Evolutionary conservation across 2,888 invertebrate genomes (phyloP).

Genomic region (Rhingia rostrata): DNA sequence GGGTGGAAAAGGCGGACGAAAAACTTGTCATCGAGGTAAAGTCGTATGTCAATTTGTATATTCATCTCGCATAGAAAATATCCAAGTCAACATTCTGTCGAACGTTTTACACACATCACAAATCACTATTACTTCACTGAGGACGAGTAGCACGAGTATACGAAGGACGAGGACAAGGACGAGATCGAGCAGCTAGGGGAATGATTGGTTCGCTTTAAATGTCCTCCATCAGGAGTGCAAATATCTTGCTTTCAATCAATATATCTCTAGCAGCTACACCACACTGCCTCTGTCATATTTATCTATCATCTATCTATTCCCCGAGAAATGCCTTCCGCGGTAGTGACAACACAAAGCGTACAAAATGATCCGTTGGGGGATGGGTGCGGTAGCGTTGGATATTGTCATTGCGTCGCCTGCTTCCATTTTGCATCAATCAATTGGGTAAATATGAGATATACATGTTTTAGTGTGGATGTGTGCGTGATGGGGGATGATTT

Average conservation of each 20-base stretch:
- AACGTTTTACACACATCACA: conserved; percentile 48
- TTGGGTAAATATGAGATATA: conserved; percentile 55
- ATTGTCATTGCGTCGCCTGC: conserved; percentile 58
- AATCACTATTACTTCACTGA: conserved; percentile 52
- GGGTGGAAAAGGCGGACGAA: not conserved
- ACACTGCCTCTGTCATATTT: conserved; percentile 65
- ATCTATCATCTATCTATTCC: conserved; percentile 66
- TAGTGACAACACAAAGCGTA: conserved; percentile 21
- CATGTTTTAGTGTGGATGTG: not conserved
- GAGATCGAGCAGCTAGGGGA: conserved; percentile 5
- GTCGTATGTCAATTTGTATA: conserved; percentile 67
- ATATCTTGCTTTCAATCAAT: conserved; percentile 72
- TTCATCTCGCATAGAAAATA: conserved; percentile 61
- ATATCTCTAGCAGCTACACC: conserved; percentile 51
- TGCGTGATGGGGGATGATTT: conserved; percentile 36
- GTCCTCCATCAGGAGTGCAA: conserved; percentile 70
- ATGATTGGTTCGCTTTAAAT: conserved; percentile 68
- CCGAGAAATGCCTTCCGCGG: conserved; percentile 11
- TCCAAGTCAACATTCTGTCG: conserved; percentile 56
- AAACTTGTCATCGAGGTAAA: conserved; percentile 58
- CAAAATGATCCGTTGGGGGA: conserved; percentile 22
- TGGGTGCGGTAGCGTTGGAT: conserved; percentile 3
- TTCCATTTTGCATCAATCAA: conserved; percentile 70
- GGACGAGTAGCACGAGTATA: not conserved
- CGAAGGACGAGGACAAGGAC: not conserved